Conservation (phyloP, 2,797 vertebrate species). For the Pitangus sulphuratus region DNA sequence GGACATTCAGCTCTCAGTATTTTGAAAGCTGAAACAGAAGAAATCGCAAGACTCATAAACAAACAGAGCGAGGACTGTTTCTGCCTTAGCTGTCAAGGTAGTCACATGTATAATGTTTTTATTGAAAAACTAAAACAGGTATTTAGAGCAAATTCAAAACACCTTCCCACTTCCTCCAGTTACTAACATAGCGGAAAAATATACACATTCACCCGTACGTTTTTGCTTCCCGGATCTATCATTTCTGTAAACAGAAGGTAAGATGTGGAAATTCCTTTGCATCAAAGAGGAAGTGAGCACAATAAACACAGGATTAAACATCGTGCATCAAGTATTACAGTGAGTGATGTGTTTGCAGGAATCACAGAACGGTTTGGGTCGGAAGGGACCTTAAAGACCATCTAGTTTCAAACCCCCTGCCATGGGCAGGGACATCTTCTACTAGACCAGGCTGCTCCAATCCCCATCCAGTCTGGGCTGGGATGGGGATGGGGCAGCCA, state of each 20-base stretch:
- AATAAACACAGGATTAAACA: background rate
- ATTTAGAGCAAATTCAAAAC: conserved; percentile 23
- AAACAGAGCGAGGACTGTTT: background rate
- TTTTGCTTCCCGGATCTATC: background rate
- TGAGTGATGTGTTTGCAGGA: background rate
- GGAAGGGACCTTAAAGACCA: background rate
- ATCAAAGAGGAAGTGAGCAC: background rate
- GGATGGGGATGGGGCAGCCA: background rate
- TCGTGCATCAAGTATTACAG: background rate
- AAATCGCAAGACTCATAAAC: background rate
- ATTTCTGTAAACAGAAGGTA: conserved; percentile 45
- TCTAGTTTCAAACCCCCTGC: background rate
- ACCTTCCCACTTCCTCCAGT: conserved; percentile 28
- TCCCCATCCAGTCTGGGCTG: background rate
- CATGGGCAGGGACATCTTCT: background rate
- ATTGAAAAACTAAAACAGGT: background rate
- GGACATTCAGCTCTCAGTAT: background rate
- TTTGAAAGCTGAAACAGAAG: background rate
- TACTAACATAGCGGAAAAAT: conserved; percentile 11
- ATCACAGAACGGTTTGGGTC: background rate
- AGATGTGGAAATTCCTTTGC: background rate
- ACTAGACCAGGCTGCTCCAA: background rate
- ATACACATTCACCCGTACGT: background rate
- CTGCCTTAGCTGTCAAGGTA: background rate
- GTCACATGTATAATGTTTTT: background rate